phyloP scores from a whole-genome alignment of 2,888 invertebrate genomes.

The Mantis religiosa region DNA sequence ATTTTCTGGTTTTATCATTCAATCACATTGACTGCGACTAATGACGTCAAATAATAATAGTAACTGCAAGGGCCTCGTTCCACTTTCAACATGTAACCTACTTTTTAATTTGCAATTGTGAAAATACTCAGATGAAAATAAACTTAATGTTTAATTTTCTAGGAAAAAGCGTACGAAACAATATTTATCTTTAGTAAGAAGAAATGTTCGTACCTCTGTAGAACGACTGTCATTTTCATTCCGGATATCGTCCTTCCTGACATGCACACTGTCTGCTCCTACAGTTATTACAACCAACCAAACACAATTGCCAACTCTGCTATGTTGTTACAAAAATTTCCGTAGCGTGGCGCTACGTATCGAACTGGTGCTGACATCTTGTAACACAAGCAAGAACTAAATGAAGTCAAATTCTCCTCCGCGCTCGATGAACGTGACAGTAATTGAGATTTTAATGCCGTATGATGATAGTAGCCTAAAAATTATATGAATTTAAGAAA shows the following conservation, averaged over 20 bases:
- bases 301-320: not conserved
- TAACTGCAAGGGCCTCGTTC: not conserved
- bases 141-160: not conserved
- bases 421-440: too few relatives aligned
- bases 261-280: not conserved
- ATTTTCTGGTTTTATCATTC: not conserved
- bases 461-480: too few relatives aligned
- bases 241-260: not conserved
- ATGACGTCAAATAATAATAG: conserved; percentile 2
- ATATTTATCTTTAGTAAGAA: not conserved
- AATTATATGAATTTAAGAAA: too few relatives aligned
- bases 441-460: too few relatives aligned
- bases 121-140: not conserved
- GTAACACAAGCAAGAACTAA: too few relatives aligned
- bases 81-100: conserved; percentile 3
- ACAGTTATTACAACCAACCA: not conserved
- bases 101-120: not conserved
- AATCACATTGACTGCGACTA: not conserved
- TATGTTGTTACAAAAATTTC: not conserved
- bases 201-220: not conserved
- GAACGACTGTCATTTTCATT: not conserved
- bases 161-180: not conserved
- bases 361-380: not conserved
- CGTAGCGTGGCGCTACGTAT: not conserved
- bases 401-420: too few relatives aligned